A percentile compares a stretch with the other conserved stretches of the same genome.
Conservation (phyloP, 2,888 invertebrate species). For the Leucoptera coffeella region DNA sequence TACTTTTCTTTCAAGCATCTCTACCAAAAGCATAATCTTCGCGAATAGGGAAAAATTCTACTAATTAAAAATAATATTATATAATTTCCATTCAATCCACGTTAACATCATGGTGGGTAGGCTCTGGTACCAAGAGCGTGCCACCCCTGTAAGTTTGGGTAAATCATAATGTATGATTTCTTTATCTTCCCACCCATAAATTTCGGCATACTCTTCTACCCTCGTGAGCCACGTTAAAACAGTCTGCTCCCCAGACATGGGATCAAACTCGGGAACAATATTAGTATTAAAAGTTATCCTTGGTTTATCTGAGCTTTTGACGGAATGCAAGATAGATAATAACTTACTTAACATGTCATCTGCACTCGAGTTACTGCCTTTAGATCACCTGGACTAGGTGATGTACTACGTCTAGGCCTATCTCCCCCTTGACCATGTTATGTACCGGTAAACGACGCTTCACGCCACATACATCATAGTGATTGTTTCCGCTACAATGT, state of each 20-base stretch:
- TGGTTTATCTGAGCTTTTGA: too few relatives aligned
- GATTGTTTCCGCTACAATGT: too few relatives aligned
- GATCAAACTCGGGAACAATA: slow-evolving; percentile 7
- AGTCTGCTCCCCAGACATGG: slow-evolving; percentile 4
- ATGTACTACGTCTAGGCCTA: too few relatives aligned
- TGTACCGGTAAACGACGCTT: too few relatives aligned
- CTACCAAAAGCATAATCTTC: slow-evolving; percentile 7
- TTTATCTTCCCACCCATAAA: slow-evolving; percentile 6
- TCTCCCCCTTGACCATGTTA: too few relatives aligned
- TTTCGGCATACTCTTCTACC: slow-evolving; percentile 4
- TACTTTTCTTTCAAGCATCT: slow-evolving; percentile 6
- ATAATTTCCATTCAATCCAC: slow-evolving; percentile 7
- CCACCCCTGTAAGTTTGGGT: slow-evolving; percentile 6
- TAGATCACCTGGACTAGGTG: too few relatives aligned
- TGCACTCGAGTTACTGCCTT: too few relatives aligned
- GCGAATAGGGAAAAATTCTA: slow-evolving; percentile 7
- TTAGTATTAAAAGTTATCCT: too few relatives aligned
- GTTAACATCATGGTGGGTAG: slow-evolving; percentile 5
- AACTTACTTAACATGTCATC: too few relatives aligned
- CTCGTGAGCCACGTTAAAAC: slow-evolving; percentile 5
- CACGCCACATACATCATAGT: too few relatives aligned
- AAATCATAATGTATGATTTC: slow-evolving; percentile 6
- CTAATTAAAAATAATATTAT: too few relatives aligned
- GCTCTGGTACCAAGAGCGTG: slow-evolving; percentile 6
- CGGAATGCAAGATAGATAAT: too few relatives aligned